phyloP scores from a whole-genome alignment of 2,888 invertebrate genomes.

The Monopis laevigella region DNA sequence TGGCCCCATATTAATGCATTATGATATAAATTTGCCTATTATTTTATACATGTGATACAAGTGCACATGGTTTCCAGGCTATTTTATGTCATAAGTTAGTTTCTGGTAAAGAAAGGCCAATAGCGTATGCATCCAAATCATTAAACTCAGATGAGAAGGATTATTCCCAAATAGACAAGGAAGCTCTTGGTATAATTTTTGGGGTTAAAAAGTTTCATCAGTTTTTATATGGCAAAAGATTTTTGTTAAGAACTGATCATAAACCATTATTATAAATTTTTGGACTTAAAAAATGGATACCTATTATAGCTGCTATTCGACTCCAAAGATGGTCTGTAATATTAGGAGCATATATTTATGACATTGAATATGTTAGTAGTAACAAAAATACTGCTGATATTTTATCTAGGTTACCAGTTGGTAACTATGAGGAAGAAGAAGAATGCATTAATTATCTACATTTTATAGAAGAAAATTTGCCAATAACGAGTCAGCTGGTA shows the following conservation, averaged over 20 bases:
- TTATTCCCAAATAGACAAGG: not conserved
- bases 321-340: not conserved
- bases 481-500: not conserved
- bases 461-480: not conserved
- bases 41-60: not conserved
- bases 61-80: not conserved
- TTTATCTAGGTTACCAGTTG: not conserved
- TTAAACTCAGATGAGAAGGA: not conserved
- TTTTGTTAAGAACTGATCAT: not conserved
- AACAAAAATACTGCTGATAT: not conserved
- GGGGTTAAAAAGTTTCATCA: not conserved
- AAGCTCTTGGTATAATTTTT: not conserved
- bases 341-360: not conserved
- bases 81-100: not conserved
- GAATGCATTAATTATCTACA: not conserved
- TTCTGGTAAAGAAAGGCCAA: not conserved
- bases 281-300: not conserved
- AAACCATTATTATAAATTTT: not conserved
- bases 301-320: not conserved
- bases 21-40: too few species aligned
- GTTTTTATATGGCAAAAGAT: not conserved
- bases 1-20: too few species aligned
- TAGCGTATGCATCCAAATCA: not conserved
- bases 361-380: not conserved
- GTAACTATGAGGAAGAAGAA: not conserved